Evolutionary conservation across 2,797 vertebrate species (phyloP).

Genomic region (Neomorphus geoffroyi): DNA sequence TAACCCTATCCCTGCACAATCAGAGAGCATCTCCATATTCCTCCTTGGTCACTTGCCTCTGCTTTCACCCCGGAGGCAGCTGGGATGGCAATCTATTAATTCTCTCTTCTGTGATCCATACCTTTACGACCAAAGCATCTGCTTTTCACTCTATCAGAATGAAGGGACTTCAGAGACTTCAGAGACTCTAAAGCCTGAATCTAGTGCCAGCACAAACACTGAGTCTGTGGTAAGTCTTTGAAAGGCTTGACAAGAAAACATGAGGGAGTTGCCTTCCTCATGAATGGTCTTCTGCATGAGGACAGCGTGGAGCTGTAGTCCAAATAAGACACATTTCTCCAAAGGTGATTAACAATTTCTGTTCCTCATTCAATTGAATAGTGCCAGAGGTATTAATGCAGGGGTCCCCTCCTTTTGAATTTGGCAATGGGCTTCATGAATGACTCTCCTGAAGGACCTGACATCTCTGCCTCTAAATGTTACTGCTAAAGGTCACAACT

Average conservation of each 20-base stretch:
- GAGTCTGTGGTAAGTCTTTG: background rate
- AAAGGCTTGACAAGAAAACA: background rate
- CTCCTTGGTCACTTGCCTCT: background rate
- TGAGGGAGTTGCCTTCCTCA: background rate
- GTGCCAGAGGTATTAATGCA: background rate
- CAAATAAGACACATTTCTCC: background rate
- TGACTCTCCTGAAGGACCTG: fast-evolving
- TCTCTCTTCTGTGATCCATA: background rate
- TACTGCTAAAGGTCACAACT: background rate
- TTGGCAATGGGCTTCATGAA: background rate
- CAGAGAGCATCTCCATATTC: background rate
- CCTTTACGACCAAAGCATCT: background rate
- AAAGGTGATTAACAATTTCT: background rate
- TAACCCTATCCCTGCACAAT: background rate
- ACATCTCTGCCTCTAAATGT: background rate
- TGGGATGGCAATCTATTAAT: background rate
- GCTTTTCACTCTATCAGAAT: background rate
- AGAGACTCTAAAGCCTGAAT: background rate
- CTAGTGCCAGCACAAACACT: background rate
- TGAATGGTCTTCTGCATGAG: background rate
- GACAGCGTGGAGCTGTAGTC: background rate
- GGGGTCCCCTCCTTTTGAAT: background rate
- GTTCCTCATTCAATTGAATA: background rate
- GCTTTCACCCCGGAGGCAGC: background rate
- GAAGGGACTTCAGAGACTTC: background rate